Evolutionary conservation across 2,113 vertebrate species (phyloP), one percentile per base, ranked within the genome.

Genomic region (Malaclemys terrapin): DNA sequence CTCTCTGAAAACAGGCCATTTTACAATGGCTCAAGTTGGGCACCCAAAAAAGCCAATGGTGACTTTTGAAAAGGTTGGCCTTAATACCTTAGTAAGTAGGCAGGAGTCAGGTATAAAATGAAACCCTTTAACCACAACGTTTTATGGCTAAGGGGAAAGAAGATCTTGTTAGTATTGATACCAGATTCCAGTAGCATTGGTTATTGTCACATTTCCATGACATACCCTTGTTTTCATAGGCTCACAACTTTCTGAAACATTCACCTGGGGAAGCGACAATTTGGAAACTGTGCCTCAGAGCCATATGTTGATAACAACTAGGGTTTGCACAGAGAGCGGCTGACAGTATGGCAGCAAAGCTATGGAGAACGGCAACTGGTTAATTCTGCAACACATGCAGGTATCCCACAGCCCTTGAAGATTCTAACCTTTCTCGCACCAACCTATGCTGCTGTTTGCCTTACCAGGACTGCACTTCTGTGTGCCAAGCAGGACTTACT

Each of bases 1-100:
- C n/a, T 59, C 52, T 0, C 29, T 45, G 0, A 65, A 50, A 75
- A 42, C 69, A 81, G 38, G 22, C 50, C 80, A 80, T 1, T 0
- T 3, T 14, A 75, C 78, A 69, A 29, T 79, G 54, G 57, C 81
- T 52, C 14, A 0, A 50, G 29, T 38, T 56, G 47, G 1, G 42
- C 52, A 88, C 2, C 47, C 31, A 42, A 59, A 24, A 69, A 57
- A 69, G 12, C 20, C 19, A 75, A 31, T 29, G 31, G 24, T 35
- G 24, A n/a, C 69, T 54, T 75, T 0, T 14, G 52, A 91, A 91
- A 96, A 62, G 27, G 47, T 2, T 0, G 4, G 38, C 52, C 45
- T 11, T 25, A 81, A 90, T 75, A 72, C 14, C 10, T 80, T n/a
- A 42, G 19, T 17, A 69, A 3, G 3, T 2, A 82, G 38, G 27